phyloP scores from a whole-genome alignment of 2,888 invertebrate genomes.

The Xiphydria camelus region DNA sequence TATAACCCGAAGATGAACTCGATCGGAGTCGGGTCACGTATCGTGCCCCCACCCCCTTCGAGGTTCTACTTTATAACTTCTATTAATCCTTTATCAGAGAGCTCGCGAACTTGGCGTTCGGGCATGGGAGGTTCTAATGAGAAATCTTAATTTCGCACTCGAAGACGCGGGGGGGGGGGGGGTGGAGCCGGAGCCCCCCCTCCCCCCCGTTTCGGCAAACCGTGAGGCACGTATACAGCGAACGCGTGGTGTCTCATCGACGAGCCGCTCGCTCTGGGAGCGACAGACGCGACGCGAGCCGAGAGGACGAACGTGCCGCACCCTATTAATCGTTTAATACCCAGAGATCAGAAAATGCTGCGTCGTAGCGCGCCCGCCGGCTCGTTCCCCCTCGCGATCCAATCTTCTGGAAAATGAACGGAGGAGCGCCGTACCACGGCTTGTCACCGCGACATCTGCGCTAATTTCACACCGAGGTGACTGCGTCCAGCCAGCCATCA shows the following conservation, averaged over 20 bases:
- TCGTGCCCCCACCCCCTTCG: slow-evolving; percentile 56
- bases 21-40: slow-evolving; percentile 59
- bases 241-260: no score
- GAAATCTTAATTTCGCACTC: slow-evolving; percentile 45
- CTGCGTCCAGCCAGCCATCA: slow-evolving; percentile 32
- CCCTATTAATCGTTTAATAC: slow-evolving; percentile 45
- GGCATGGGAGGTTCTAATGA: slow-evolving; percentile 45
- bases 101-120: slow-evolving; percentile 33
- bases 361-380: slow-evolving; percentile 27
- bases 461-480: slow-evolving; percentile 57
- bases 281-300: no score
- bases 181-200: neutral
- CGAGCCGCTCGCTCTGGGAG: no score
- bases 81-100: slow-evolving; percentile 55
- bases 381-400: slow-evolving; percentile 44
- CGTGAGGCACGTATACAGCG: neutral
- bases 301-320: no score
- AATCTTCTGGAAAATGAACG: slow-evolving; percentile 58
- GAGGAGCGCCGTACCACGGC: slow-evolving; percentile 44
- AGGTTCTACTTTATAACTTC: slow-evolving; percentile 59
- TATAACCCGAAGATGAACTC: slow-evolving; percentile 57
- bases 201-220: neutral
- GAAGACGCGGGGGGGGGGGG: no score
- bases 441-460: slow-evolving; percentile 56
- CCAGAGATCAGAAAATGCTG: slow-evolving; percentile 41